phyloP scores from a whole-genome alignment of 1,140 invertebrate species.

The Colletes gigas region DNA sequence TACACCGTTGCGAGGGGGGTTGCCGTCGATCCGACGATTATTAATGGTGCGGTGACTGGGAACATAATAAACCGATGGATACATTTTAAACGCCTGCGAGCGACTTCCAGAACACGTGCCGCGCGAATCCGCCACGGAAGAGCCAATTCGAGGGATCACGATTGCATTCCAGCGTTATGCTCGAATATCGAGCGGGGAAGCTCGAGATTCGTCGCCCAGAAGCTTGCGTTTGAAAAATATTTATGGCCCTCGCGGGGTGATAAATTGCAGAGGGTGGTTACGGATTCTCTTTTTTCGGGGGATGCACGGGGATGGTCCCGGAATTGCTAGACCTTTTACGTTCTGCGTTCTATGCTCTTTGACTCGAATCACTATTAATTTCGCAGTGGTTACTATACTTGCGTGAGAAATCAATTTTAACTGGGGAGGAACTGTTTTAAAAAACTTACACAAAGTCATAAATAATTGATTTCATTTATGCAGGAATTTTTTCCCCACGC shows the following conservation, averaged over 20 bases:
- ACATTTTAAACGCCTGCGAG: conserved; percentile 2
- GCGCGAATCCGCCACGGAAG: conserved; percentile 4
- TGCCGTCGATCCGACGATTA: conserved; percentile 52
- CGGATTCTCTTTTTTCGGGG: not conserved
- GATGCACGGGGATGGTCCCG: not conserved
- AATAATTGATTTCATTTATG: too few relatives aligned
- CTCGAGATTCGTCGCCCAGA: not conserved
- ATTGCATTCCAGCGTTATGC: conserved; percentile 11
- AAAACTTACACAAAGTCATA: too few relatives aligned
- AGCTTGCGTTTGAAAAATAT: conserved; percentile 18
- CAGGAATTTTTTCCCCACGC: too few relatives aligned
- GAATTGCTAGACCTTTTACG: too few relatives aligned
- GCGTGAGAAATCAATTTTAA: too few relatives aligned
- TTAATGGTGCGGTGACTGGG: conserved; percentile 53
- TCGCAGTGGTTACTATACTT: too few relatives aligned
- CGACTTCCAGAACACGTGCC: conserved; percentile 34
- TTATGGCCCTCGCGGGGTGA: not conserved
- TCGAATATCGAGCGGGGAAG: not conserved
- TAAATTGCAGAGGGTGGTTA: not conserved
- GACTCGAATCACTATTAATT: too few relatives aligned
- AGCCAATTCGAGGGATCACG: conserved; percentile 31
- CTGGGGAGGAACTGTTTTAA: too few relatives aligned
- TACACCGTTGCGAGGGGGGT: conserved; percentile 16
- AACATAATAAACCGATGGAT: conserved; percentile 42
- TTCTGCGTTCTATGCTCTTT: too few relatives aligned